Conservation (phyloP, 2,888 invertebrate species). For the Limnephilus rhombicus region DNA sequence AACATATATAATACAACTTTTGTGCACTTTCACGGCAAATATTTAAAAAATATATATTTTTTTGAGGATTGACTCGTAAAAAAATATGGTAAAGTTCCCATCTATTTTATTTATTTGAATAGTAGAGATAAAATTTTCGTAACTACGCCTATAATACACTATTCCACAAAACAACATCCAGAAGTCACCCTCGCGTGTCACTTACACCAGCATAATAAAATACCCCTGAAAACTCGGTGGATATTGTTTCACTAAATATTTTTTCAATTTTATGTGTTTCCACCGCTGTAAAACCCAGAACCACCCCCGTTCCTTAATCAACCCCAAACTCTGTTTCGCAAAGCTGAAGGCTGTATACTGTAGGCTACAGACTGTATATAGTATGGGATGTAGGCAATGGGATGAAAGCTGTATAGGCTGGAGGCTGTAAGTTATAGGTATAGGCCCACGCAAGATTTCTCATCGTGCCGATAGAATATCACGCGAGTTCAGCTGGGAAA, state of each 20-base stretch:
- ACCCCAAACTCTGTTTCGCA: background rate
- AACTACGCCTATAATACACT: background rate
- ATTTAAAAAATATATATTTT: background rate
- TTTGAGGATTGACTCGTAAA: background rate
- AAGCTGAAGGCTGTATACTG: background rate
- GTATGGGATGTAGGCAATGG: too few relatives aligned
- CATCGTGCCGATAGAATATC: background rate
- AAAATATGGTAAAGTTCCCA: background rate
- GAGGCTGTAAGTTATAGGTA: background rate
- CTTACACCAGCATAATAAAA: constrained; percentile 18
- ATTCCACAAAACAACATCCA: background rate
- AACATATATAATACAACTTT: background rate
- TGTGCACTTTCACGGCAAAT: too few relatives aligned
- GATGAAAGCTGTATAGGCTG: too few relatives aligned
- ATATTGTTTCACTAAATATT: constrained; percentile 58
- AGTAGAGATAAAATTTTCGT: background rate
- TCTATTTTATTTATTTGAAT: background rate
- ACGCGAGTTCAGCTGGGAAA: background rate
- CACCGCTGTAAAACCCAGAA: constrained; percentile 46
- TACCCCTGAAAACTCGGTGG: background rate
- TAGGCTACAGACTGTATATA: too few relatives aligned
- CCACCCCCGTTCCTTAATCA: constrained; percentile 16
- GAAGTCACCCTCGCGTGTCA: constrained; percentile 11
- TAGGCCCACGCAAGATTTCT: background rate
- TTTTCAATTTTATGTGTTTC: constrained; percentile 54